phyloP scores from a whole-genome alignment of 2,888 invertebrate genomes.

The Spisula subtruncata region DNA sequence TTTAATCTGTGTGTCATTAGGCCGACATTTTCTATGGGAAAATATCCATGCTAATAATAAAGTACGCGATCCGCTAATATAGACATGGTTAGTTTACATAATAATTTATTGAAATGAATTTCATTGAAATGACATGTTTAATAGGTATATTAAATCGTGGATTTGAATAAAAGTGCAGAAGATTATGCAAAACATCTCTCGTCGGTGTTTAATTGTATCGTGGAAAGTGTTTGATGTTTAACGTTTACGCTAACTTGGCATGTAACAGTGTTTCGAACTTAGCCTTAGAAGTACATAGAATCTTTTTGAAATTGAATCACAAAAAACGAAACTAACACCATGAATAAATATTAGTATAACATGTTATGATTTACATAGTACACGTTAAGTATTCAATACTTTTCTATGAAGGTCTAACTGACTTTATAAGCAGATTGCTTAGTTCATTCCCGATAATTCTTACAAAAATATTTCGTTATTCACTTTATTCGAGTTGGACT shows the following conservation, averaged over 20 bases:
- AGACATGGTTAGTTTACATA: not conserved
- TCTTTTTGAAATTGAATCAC: not conserved
- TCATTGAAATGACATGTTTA: not conserved
- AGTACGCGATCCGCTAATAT: not conserved
- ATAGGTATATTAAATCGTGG: not conserved
- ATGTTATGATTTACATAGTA: not conserved
- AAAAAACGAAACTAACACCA: not conserved
- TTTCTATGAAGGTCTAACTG: not conserved
- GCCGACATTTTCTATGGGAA: not conserved
- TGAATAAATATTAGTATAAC: constrained; percentile 5
- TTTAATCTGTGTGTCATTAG: not conserved
- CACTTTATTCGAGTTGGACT: not conserved
- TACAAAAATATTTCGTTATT: constrained; percentile 6
- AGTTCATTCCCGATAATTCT: not conserved
- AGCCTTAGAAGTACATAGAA: not conserved
- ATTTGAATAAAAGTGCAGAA: not conserved
- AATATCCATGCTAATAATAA: constrained; percentile 1
- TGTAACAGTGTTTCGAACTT: not conserved
- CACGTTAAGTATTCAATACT: not conserved
- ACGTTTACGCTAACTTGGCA: not conserved
- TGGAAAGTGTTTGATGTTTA: not conserved
- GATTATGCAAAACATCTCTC: not conserved
- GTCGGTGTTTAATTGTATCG: not conserved
- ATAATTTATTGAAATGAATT: not conserved
- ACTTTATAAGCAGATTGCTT: not conserved